Conservation (phyloP, 2,113 vertebrate genomes). For the Amphiprion percula region DNA sequence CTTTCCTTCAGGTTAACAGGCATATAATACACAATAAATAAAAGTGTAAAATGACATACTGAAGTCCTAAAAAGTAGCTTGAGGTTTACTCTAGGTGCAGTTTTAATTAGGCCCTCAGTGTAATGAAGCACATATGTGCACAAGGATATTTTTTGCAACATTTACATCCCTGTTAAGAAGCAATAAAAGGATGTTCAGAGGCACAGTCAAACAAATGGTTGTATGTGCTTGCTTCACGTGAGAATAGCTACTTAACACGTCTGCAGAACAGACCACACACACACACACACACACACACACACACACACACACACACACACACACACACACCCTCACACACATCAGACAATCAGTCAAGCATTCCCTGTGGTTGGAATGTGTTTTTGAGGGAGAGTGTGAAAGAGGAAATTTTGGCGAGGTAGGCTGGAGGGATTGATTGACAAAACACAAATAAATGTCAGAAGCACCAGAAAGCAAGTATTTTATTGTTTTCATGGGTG, state of each 20-base stretch:
- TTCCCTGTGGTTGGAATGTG: constrained; percentile 74
- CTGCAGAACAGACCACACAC: constrained; percentile 70
- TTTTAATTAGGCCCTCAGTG: constrained; percentile 23
- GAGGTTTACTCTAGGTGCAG: neutral
- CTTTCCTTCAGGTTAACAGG: neutral
- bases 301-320: constrained; percentile 63
- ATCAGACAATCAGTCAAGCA: constrained; percentile 64
- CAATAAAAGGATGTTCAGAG: constrained; percentile 10
- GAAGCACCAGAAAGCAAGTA: neutral
- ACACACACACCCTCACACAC: constrained; percentile 43
- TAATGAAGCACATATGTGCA: constrained; percentile 16
- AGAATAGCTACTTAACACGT: constrained; percentile 60
- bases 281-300: constrained; percentile 44
- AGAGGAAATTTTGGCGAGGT: constrained; percentile 52
- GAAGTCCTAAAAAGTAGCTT: constrained; percentile 13
- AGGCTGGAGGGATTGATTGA: constrained; percentile 1
- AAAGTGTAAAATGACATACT: neutral
- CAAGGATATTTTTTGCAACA: neutral
- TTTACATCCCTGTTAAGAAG: constrained; percentile 8
- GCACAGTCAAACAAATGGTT: constrained; percentile 49
- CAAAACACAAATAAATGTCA: constrained; percentile 27
- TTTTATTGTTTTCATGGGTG: neutral
- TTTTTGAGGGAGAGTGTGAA: constrained; percentile 62
- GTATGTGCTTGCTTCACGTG: constrained; percentile 47
- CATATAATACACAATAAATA: constrained; percentile 3